phyloP scores from a whole-genome alignment of 2,888 invertebrate species.

The Trissolcus japonicus region DNA sequence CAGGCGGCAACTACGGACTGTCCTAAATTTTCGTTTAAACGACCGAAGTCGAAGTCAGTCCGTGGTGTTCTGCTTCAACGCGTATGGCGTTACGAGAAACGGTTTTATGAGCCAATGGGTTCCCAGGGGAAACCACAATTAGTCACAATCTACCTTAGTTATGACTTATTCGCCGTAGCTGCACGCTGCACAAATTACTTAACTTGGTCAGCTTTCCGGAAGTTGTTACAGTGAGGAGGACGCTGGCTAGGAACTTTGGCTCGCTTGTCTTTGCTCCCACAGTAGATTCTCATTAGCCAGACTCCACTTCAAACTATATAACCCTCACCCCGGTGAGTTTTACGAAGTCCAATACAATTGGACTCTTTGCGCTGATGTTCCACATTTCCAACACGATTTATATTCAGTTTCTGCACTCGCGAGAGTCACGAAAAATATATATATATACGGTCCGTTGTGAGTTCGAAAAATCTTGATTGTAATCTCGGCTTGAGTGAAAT shows the following conservation, averaged over 20 bases:
- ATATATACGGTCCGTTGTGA: conserved; percentile 10
- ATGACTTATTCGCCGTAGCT: conserved; percentile 73
- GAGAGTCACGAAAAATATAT: conserved; percentile 13
- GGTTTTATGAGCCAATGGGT: conserved; percentile 57
- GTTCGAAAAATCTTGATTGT: conserved; percentile 19
- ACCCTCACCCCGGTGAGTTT: conserved; percentile 20
- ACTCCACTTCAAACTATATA: conserved; percentile 28
- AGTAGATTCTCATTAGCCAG: conserved; percentile 69
- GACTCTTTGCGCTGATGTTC: conserved; percentile 30
- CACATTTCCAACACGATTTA: conserved; percentile 37
- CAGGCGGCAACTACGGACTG: conserved; percentile 61
- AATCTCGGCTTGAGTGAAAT: conserved; percentile 35
- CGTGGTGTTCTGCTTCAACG: conserved; percentile 55
- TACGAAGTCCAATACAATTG: conserved; percentile 44
- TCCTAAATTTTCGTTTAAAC: conserved; percentile 66
- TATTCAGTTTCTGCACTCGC: conserved; percentile 12
- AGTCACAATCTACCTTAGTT: conserved; percentile 75
- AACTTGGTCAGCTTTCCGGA: conserved; percentile 71
- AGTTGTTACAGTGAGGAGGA: conserved; percentile 63
- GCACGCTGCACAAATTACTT: conserved; percentile 72
- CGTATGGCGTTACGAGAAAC: conserved; percentile 52
- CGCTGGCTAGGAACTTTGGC: conserved; percentile 61
- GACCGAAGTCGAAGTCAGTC: conserved; percentile 60
- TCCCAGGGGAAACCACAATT: conserved; percentile 69
- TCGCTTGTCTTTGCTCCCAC: conserved; percentile 61